phyloP scores from a whole-genome alignment of 2,113 vertebrate genomes.

The Gavialis gangeticus region DNA sequence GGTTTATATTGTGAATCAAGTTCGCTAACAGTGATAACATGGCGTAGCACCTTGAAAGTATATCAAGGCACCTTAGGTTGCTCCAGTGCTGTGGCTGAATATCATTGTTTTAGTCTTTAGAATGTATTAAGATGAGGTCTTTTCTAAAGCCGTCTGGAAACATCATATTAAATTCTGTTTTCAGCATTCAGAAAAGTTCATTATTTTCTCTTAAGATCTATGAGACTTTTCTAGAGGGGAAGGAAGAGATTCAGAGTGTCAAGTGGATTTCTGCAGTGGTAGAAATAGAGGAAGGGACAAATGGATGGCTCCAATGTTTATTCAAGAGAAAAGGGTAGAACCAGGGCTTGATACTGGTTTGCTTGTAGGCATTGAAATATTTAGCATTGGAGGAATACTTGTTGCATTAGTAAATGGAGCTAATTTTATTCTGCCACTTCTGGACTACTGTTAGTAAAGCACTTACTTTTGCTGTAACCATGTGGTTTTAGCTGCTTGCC shows the following conservation, averaged over 20 bases:
- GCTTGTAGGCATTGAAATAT: not conserved
- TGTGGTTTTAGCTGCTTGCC: not conserved
- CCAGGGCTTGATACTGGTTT: not conserved
- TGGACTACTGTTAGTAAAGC: not conserved
- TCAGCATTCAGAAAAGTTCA: not conserved
- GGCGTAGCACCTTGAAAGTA: too few relatives aligned
- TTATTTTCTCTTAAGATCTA: not conserved
- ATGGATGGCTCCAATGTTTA: not conserved
- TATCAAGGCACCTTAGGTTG: too few relatives aligned
- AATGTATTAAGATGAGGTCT: too few relatives aligned
- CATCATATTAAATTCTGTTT: not conserved
- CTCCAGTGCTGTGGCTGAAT: too few relatives aligned
- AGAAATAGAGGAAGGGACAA: not conserved
- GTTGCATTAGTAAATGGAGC: not conserved
- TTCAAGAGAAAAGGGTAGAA: not conserved
- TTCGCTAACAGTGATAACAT: too few relatives aligned
- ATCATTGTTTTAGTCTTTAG: not conserved
- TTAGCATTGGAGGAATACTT: not conserved
- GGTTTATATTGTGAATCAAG: too few relatives aligned
- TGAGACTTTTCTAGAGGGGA: not conserved
- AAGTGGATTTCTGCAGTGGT: not conserved
- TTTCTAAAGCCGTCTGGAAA: not conserved
- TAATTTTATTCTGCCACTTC: not conserved
- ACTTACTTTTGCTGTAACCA: not conserved
- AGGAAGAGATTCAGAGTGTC: not conserved